Evolutionary conservation across 2,888 invertebrate species (phyloP).

Genomic region (Synanthedon andrenaeformis): DNA sequence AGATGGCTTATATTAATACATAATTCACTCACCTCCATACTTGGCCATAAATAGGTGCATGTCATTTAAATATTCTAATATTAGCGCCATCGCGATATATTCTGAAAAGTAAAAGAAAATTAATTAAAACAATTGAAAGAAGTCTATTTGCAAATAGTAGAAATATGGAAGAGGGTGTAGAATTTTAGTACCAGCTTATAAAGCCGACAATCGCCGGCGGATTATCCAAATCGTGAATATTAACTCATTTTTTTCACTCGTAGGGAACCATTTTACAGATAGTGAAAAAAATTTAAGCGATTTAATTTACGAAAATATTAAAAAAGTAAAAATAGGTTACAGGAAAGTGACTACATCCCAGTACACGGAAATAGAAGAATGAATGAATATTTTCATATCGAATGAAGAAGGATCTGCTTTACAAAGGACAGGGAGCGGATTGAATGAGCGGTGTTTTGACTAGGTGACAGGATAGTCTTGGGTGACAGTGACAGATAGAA

Average conservation of each 20-base stretch:
- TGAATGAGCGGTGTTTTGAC: too few relatives aligned
- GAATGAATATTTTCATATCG: not conserved
- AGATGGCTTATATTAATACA: too few relatives aligned
- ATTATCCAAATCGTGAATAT: too few relatives aligned
- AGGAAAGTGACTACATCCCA: not conserved
- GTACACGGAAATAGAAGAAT: not conserved
- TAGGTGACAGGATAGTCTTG: too few relatives aligned
- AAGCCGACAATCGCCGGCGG: too few relatives aligned
- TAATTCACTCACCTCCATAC: conserved; percentile 79
- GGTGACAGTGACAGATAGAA: too few relatives aligned
- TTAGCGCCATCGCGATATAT: conserved; percentile 78
- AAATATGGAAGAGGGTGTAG: too few relatives aligned
- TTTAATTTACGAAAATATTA: conserved; percentile 6
- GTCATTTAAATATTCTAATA: conserved; percentile 82
- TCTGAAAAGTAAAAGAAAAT: conserved; percentile 51
- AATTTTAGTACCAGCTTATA: too few relatives aligned
- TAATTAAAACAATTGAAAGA: conserved; percentile 3
- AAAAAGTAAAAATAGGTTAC: conserved; percentile 9
- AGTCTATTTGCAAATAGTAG: conserved; percentile 1
- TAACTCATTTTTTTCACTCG: not conserved
- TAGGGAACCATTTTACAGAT: not conserved
- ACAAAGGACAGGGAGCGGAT: not conserved
- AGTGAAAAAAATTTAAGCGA: conserved; percentile 8
- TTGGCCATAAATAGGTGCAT: conserved; percentile 85
- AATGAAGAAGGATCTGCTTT: not conserved